These are phyloP conservation scores for Syrista parreyssii DNA, from an alignment of 2,888 invertebrate species.

Conservation along the genomic window DNA sequence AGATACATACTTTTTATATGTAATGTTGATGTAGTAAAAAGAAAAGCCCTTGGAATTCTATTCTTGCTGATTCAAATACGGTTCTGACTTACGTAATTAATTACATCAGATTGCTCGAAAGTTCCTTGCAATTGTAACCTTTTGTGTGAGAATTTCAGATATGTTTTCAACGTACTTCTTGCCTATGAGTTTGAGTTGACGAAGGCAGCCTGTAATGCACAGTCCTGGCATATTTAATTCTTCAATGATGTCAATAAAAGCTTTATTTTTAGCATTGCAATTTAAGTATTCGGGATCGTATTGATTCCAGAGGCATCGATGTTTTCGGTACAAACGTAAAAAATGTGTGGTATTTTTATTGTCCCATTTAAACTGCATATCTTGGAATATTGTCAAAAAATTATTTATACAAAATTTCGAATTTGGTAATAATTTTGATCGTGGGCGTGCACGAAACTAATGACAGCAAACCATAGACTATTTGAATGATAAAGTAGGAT, in stretches of 20 bases:
- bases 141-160: neutral
- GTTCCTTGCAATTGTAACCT: neutral
- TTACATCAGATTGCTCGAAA: neutral
- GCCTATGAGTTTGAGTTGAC: slow-evolving; percentile 42
- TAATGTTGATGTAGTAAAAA: neutral
- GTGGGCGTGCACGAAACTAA: neutral
- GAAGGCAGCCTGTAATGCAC: slow-evolving; percentile 40
- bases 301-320: slow-evolving; percentile 53
- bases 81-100: neutral
- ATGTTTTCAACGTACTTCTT: slow-evolving; percentile 35
- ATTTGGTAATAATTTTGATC: neutral
- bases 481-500: neutral
- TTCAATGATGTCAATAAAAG: slow-evolving; percentile 37
- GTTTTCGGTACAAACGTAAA: slow-evolving; percentile 40
- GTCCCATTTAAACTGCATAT: slow-evolving; percentile 45
- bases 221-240: slow-evolving; percentile 34
- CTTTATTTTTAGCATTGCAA: slow-evolving; percentile 37
- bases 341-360: slow-evolving; percentile 39
- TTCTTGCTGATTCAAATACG: neutral
- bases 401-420: neutral
- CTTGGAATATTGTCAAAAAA: neutral
- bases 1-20: neutral
- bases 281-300: slow-evolving; percentile 38
- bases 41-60: neutral
- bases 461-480: neutral